Percentiles rank a stretch among this genome's conserved stretches.
Evolutionary conservation across 2,888 invertebrate genomes (phyloP).

Genomic region (Ophion ellenae): DNA sequence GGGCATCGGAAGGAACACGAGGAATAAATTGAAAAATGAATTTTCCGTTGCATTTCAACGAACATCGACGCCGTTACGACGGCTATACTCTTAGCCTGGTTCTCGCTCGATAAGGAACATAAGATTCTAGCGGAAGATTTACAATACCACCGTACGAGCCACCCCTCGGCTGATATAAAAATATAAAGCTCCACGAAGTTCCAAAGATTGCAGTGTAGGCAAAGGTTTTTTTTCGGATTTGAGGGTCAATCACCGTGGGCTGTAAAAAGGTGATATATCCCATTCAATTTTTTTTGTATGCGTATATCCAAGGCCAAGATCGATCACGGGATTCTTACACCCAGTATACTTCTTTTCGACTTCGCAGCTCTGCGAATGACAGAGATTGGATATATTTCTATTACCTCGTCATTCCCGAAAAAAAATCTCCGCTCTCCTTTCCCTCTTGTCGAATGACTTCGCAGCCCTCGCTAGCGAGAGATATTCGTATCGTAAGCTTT

Average conservation of each 20-base stretch:
- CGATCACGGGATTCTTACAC: neutral
- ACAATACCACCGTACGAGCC: neutral
- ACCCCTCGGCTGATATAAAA: neutral
- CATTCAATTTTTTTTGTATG: constrained; percentile 6
- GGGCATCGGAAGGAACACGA: neutral
- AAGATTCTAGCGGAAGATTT: constrained; percentile 16
- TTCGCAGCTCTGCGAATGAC: constrained; percentile 34
- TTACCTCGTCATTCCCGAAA: constrained; percentile 32
- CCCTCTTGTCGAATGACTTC: constrained; percentile 36
- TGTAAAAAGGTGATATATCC: neutral
- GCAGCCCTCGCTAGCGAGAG: constrained; percentile 9
- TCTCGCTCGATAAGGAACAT: constrained; percentile 17
- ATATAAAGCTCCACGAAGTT: constrained; percentile 14
- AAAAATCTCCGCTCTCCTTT: constrained; percentile 1
- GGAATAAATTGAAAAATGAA: neutral
- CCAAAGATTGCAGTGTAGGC: neutral
- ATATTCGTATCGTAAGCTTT: constrained; percentile 32
- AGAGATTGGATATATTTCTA: constrained; percentile 57
- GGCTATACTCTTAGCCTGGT: constrained; percentile 2
- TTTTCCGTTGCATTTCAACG: neutral
- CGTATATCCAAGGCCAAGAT: neutral
- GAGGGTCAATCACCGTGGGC: constrained; percentile 1
- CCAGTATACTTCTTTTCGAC: neutral
- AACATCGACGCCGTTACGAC: neutral
- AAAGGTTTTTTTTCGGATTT: neutral